Evolutionary conservation across 2,888 invertebrate species (phyloP), one percentile per base, ranked within the genome.

Genomic region (Lottia scabra): DNA sequence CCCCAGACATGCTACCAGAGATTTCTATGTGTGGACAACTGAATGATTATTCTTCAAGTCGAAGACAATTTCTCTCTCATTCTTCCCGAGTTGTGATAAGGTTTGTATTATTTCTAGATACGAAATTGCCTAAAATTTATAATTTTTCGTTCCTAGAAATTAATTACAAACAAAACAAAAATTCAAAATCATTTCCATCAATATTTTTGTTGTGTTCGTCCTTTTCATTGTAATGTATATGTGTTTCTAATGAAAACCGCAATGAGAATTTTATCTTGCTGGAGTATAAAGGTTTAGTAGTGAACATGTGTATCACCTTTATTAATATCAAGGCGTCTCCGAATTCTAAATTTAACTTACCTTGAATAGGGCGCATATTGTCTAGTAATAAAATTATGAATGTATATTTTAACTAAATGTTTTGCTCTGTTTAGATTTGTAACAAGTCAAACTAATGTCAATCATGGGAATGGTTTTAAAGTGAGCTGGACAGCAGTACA

Each of bases 401-500:
- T 30, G 30, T 30, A 38, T 38, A 38, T 38, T 38, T 38, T 6
- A 38, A 5, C 38, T 62, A 43, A 10, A 26, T 69, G 13, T n/a
- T 16, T 68, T 23, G 27, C 65, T 15, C 45, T 2, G n/a, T 75
- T 78, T 65, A 83, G 83, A 65, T 84, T 83, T 71, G 68, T 79
- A 63, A 75, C 80, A 12, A 77, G 78, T 13, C 27, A 65, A 2
- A 66, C 46, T 1, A 79, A 77, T 65, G 43, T 68, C 2, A 71
- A 75, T 4, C 64, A 74, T 12, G 77, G 77, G 26, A 75, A 48
- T 10, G 84, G 84, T 8, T 85, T 86, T 71, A 80, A 83, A 70
- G 66, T 84, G 13, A 74, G 78, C 1, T 86, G 86, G 86, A 80
- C 85, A 46, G 83, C 85, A n/a, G 84, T 85, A 1, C 77, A 75